A percentile compares a stretch with the other conserved stretches of the same genome.
phyloP scores from a whole-genome alignment of 2,797 vertebrate species.

The Diglossa cyanea region DNA sequence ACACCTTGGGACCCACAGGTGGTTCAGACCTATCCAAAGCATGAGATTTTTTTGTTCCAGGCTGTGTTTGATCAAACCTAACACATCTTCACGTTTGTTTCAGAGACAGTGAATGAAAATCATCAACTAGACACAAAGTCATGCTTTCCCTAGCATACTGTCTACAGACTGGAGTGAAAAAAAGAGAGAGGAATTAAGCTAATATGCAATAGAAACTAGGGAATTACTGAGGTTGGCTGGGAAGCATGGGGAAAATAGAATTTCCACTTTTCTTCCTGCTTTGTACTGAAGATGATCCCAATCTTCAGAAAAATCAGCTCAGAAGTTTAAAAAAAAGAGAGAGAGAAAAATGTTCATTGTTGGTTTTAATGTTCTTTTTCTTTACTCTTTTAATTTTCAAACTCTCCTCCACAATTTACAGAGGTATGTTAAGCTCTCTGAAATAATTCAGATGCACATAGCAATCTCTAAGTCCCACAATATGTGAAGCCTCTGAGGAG shows the following conservation, averaged over 20 bases:
- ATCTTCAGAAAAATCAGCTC: not conserved
- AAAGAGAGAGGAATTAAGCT: not conserved
- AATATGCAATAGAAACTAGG: not conserved
- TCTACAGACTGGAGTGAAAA: not conserved
- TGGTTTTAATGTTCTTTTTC: not conserved
- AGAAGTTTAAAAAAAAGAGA: not conserved
- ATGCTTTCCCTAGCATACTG: not conserved
- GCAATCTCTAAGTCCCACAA: not conserved
- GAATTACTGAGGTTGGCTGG: not conserved
- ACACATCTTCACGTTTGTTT: fast-evolving
- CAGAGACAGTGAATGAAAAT: not conserved
- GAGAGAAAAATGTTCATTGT: fast-evolving
- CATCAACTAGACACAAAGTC: not conserved
- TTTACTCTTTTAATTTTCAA: not conserved
- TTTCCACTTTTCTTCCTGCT: not conserved
- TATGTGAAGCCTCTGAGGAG: not conserved
- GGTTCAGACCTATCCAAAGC: not conserved
- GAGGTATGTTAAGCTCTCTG: not conserved
- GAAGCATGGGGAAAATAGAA: not conserved
- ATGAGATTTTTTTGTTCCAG: not conserved
- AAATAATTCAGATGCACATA: constrained; percentile 1
- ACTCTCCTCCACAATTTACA: not conserved
- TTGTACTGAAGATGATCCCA: not conserved
- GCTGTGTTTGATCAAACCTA: not conserved
- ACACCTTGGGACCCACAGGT: not conserved